Evolutionary conservation across 2,797 vertebrate genomes (phyloP).

Genomic region (Luscinia megarhynchos): DNA sequence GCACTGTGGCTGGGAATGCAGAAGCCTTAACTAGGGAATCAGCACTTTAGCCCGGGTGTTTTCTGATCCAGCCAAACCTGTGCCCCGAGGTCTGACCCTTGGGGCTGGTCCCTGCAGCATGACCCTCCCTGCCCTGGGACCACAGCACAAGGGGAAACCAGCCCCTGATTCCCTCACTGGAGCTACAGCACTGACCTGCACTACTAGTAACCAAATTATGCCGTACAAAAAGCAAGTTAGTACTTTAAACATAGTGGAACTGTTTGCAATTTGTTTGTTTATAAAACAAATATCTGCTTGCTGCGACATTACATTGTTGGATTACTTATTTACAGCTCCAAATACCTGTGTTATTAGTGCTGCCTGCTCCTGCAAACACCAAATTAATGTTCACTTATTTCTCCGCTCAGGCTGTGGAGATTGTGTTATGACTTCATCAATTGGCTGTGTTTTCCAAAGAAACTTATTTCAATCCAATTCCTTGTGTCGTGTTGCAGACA

Average conservation of each 20-base stretch:
- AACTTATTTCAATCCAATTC: slow-evolving; percentile 71
- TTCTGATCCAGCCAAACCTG: background rate
- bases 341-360: slow-evolving; percentile 46
- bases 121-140: background rate
- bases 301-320: slow-evolving; percentile 13
- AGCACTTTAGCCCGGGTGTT: background rate
- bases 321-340: slow-evolving; percentile 53
- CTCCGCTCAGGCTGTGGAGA: slow-evolving; percentile 51
- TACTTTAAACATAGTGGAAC: slow-evolving; percentile 41
- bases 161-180: background rate
- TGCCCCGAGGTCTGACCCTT: background rate
- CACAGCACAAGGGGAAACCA: background rate
- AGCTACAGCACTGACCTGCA: background rate
- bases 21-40: background rate
- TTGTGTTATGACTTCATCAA: slow-evolving; percentile 65
- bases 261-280: slow-evolving; percentile 53
- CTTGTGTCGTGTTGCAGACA: slow-evolving; percentile 61
- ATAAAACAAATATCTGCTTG: slow-evolving; percentile 48
- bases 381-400: slow-evolving; percentile 70
- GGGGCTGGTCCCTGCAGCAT: rapidly evolving
- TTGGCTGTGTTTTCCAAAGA: slow-evolving; percentile 37
- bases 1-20: background rate
- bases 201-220: slow-evolving; percentile 2
- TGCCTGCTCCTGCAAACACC: slow-evolving; percentile 12
- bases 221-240: background rate